Evolutionary conservation across 1,140 invertebrate species (phyloP).

Genomic region (Drosophila suzukii): DNA sequence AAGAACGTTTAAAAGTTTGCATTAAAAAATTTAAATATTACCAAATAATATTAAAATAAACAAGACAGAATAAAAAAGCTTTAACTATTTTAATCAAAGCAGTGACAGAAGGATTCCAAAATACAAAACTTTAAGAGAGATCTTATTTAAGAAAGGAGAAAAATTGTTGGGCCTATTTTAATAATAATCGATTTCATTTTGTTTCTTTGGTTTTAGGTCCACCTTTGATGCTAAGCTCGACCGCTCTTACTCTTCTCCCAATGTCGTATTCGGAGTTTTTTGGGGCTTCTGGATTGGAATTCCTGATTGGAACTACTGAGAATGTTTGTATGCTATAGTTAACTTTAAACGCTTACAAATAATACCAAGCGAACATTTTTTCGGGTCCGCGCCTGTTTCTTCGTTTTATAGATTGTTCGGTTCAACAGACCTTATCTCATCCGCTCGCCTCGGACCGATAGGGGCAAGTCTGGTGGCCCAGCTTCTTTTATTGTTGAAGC

Average conservation of each 20-base stretch:
- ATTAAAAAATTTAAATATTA: not conserved
- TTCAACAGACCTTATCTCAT: conserved; percentile 32
- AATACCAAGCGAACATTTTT: not conserved
- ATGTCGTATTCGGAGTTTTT: too few relatives aligned
- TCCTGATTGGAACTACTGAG: not conserved
- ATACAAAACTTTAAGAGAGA: too few relatives aligned
- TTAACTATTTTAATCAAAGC: too few relatives aligned
- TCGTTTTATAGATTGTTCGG: conserved; percentile 1
- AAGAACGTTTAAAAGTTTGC: too few relatives aligned
- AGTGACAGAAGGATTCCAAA: too few relatives aligned
- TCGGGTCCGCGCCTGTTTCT: conserved; percentile 1
- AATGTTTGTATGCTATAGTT: not conserved
- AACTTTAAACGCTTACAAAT: not conserved
- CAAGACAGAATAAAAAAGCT: not conserved
- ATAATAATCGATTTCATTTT: too few relatives aligned
- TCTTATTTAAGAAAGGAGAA: too few relatives aligned
- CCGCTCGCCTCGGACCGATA: conserved; percentile 4
- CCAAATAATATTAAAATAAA: not conserved
- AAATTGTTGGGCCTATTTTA: too few relatives aligned
- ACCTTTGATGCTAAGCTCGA: too few relatives aligned
- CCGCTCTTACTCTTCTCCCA: too few relatives aligned
- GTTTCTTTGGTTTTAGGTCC: too few relatives aligned
- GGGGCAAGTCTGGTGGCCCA: conserved; percentile 18
- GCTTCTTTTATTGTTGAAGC: conserved; percentile 9
- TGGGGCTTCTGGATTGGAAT: too few relatives aligned